Base-by-base conservation (phyloP, 2,113 vertebrate species). In the Phaethornis superciliosus region DNA sequence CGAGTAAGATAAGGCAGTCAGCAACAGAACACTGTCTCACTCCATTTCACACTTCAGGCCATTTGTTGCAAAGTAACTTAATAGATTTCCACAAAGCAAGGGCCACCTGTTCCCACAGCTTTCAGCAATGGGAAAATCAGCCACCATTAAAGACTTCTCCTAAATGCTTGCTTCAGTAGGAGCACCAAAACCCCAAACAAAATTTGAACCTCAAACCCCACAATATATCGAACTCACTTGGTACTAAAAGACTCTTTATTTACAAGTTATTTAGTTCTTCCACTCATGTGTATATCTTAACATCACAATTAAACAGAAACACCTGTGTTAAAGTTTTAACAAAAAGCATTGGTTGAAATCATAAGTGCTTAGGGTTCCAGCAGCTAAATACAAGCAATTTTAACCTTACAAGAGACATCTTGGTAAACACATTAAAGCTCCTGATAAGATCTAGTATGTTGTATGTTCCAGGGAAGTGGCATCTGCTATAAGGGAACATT, bases 61-160 rank as follows among this genome's bases (percentile, higher is more conserved):
- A 74, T 74, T 93, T 91, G 68, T 49, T 89, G 81, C 17, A 44
- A 76, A 88, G 49, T 60, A 78, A 52, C 84, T 86, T 74, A 86
- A 85, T 10, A 85, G 68, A 84, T 93, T 96, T 81, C 40, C 80
- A 93, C 68, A 81, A 70, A 95, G 60, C 76, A 63, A 18, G 3
- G 40, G 56, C 85, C 92, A 95, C 88, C 95, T 93, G 92, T 78
- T 96, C 85, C 94, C 92, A 93, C 82, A 88, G 90, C 90, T 37
- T 81, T 9, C 55, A 77, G 72, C 72, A 81, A 52, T 1, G 4
- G 37, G 85, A 74, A 87, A 76, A 78, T 17, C 72, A 85, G 24
- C 76, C 46, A 65, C 71, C 42, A 77, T 13, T 59, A 46, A 8
- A 58, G 12, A 15, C 21, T 33, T 30, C 12, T 58, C 7, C 64